Conservation (phyloP, 1,140 invertebrate species). For the Delia radicum region DNA sequence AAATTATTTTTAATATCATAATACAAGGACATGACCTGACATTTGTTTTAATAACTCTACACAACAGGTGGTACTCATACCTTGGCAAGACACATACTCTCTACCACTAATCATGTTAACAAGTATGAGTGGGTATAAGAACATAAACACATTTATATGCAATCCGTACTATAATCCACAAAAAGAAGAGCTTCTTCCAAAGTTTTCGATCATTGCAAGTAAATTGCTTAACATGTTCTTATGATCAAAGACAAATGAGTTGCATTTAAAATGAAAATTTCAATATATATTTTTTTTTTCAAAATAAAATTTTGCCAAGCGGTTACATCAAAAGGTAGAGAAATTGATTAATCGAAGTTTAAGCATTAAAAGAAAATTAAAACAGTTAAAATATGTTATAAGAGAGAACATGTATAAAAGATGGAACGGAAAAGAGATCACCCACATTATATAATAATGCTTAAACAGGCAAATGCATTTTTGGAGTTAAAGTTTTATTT, state of each 20-base stretch:
- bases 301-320: not conserved
- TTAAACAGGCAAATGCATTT: not conserved
- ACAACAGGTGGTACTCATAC: not conserved
- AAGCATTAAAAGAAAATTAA: not conserved
- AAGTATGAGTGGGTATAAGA: not conserved
- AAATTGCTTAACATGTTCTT: not conserved
- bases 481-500: too few species aligned
- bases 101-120: not conserved
- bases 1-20: not conserved
- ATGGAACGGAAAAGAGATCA: not conserved
- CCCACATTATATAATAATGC: not conserved
- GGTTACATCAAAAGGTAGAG: not conserved
- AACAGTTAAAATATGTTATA: too few species aligned
- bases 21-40: conserved; percentile 14
- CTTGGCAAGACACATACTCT: not conserved
- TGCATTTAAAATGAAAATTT: not conserved
- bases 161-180: too few species aligned
- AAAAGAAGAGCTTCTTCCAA: not conserved
- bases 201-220: not conserved
- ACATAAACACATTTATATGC: not conserved
- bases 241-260: not conserved
- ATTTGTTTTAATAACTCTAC: not conserved
- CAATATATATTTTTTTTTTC: not conserved
- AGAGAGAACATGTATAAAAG: not conserved
- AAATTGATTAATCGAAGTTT: not conserved